Conservation (phyloP, 2,888 invertebrate genomes). For the Quadroppia sp. region DNA sequence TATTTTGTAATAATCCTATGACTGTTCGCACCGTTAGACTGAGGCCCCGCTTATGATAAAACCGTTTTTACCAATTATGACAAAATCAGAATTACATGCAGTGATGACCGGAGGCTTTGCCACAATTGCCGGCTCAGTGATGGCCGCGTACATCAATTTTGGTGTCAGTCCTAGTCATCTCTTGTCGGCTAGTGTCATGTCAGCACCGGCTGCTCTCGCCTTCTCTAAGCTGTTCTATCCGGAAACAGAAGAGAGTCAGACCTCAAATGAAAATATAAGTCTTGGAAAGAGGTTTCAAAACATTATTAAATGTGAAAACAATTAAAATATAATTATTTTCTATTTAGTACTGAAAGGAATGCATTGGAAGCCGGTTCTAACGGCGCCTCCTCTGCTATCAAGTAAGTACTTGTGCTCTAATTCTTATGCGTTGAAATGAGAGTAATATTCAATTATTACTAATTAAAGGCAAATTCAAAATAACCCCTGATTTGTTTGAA, state of each 20-base stretch:
- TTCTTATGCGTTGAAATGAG: background rate
- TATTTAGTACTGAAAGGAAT: slow-evolving; percentile 69
- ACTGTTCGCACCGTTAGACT: slow-evolving; percentile 60
- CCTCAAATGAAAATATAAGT: slow-evolving; percentile 70
- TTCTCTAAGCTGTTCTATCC: slow-evolving; percentile 86
- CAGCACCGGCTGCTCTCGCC: slow-evolving; percentile 87
- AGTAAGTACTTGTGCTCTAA: slow-evolving; percentile 21
- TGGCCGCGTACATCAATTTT: slow-evolving; percentile 86
- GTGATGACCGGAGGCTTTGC: slow-evolving; percentile 93
- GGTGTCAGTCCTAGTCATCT: slow-evolving; percentile 83
- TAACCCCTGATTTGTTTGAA: background rate
- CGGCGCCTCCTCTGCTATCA: slow-evolving; percentile 76
- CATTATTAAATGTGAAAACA: background rate
- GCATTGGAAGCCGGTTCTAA: slow-evolving; percentile 84
- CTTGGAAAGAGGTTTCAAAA: slow-evolving; percentile 63
- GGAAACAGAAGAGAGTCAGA: slow-evolving; percentile 75
- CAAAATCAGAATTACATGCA: slow-evolving; percentile 85
- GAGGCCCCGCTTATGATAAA: slow-evolving; percentile 84
- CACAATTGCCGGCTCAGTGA: slow-evolving; percentile 83
- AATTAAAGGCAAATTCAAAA: background rate
- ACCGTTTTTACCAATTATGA: slow-evolving; percentile 77
- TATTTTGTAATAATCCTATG: background rate
- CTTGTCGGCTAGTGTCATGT: slow-evolving; percentile 91
- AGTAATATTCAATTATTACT: background rate
- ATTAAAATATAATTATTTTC: background rate